Evolutionary conservation across 2,888 invertebrate species (phyloP).

Genomic region (Conops quadrifasciatus): DNA sequence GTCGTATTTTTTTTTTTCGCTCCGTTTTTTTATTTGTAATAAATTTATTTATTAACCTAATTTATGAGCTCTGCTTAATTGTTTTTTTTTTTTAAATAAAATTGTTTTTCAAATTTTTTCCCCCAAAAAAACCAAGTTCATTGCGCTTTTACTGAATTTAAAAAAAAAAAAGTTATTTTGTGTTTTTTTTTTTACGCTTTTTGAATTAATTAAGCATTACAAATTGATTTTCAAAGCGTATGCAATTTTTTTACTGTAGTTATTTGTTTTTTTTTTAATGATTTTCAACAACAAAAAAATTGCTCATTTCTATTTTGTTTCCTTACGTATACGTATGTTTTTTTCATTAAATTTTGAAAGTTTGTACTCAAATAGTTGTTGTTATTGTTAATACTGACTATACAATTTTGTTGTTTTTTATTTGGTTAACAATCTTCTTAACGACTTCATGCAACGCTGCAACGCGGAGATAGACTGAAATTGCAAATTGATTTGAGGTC

Average conservation of each 20-base stretch:
- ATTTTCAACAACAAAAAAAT: background rate
- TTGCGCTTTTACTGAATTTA: background rate
- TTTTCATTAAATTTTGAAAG: conserved; percentile 21
- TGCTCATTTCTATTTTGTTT: conserved; percentile 24
- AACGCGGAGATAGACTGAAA: conserved; percentile 67
- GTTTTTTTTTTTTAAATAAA: conserved; percentile 23
- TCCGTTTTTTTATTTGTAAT: conserved; percentile 1
- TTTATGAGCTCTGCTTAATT: conserved; percentile 28
- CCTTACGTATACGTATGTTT: conserved; percentile 18
- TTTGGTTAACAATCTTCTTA: conserved; percentile 13
- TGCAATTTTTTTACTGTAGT: conserved; percentile 38
- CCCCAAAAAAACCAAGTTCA: background rate
- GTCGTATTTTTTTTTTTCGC: background rate
- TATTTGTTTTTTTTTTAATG: conserved; percentile 13
- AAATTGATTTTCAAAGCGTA: conserved; percentile 39
- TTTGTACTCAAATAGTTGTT: conserved; percentile 30
- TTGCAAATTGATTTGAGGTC: conserved; percentile 66
- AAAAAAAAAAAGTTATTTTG: background rate
- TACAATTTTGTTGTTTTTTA: conserved; percentile 21
- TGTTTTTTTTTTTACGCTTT: conserved; percentile 10
- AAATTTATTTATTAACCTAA: background rate
- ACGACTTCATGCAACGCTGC: conserved; percentile 63
- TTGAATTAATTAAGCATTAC: conserved; percentile 29
- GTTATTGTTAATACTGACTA: conserved; percentile 30
- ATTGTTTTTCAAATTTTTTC: background rate